phyloP scores from a whole-genome alignment of 1,140 invertebrate genomes.

The Zaprionus kolodkinae region DNA sequence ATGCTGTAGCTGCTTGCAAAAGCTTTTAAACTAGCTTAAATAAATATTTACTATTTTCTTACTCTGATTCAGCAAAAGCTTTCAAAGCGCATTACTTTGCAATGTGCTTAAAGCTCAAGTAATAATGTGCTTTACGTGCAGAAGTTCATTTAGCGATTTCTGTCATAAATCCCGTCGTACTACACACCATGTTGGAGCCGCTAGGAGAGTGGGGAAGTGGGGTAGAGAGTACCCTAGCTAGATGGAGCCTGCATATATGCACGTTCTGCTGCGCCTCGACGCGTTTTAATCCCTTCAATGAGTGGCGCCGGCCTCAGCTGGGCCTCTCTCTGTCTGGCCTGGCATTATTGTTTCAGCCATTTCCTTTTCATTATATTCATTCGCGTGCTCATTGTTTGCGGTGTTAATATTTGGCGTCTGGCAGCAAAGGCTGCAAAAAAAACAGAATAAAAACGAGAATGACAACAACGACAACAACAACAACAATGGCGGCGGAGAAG shows the following conservation, averaged over 20 bases:
- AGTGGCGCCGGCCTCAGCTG: background rate
- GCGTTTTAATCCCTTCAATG: constrained; percentile 5
- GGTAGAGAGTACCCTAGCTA: background rate
- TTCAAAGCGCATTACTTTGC: background rate
- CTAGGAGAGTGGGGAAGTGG: background rate
- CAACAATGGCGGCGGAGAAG: constrained; percentile 32
- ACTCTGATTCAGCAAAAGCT: background rate
- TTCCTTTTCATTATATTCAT: constrained; percentile 31
- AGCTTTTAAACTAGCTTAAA: too few species aligned
- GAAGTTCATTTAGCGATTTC: constrained; percentile 1
- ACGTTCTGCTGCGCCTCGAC: background rate
- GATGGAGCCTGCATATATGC: background rate
- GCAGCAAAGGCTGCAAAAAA: constrained; percentile 46
- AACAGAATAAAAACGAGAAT: background rate
- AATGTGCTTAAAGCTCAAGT: background rate
- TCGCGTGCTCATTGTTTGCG: constrained; percentile 69
- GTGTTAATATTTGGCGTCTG: constrained; percentile 81
- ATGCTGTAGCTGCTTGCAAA: background rate
- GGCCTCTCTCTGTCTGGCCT: background rate
- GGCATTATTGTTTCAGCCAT: constrained; percentile 36
- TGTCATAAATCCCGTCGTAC: background rate
- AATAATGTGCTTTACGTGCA: background rate
- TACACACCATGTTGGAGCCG: background rate
- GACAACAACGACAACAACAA: background rate
- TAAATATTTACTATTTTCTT: too few species aligned